phyloP scores from a whole-genome alignment of 2,888 invertebrate genomes.

The Pristionchus arcanus region DNA sequence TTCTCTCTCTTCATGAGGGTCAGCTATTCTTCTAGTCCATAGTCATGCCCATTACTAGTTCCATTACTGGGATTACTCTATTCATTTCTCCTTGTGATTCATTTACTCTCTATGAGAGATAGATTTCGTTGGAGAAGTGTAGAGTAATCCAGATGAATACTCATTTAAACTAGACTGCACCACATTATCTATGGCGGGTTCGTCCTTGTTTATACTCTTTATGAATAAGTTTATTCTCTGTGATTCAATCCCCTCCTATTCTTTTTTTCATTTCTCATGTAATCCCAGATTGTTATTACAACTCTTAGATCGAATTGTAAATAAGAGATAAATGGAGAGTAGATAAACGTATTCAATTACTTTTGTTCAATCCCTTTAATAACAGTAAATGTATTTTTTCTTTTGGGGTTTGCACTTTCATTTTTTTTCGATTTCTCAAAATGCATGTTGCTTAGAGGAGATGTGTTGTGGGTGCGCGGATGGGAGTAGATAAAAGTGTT shows the following conservation, averaged over 20 bases:
- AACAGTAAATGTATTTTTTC: too few relatives aligned
- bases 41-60: conserved; percentile 36
- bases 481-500: conserved; percentile 45
- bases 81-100: neutral
- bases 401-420: neutral
- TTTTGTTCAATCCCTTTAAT: neutral
- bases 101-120: neutral
- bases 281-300: conserved; percentile 35
- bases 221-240: conserved; percentile 41
- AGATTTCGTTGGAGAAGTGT: neutral
- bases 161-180: conserved; percentile 37
- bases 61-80: neutral
- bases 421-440: neutral
- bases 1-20: conserved; percentile 39
- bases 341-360: conserved; percentile 1
- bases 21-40: conserved; percentile 44
- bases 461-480: neutral
- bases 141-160: neutral
- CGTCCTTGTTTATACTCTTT: conserved; percentile 15
- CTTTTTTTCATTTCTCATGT: conserved; percentile 35
- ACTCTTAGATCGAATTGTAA: conserved; percentile 46
- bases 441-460: neutral
- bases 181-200: conserved; percentile 44
- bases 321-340: conserved; percentile 40
- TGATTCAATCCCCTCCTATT: conserved; percentile 11